Conservation (phyloP, 2,113 vertebrate genomes). For the Otus sunia region DNA sequence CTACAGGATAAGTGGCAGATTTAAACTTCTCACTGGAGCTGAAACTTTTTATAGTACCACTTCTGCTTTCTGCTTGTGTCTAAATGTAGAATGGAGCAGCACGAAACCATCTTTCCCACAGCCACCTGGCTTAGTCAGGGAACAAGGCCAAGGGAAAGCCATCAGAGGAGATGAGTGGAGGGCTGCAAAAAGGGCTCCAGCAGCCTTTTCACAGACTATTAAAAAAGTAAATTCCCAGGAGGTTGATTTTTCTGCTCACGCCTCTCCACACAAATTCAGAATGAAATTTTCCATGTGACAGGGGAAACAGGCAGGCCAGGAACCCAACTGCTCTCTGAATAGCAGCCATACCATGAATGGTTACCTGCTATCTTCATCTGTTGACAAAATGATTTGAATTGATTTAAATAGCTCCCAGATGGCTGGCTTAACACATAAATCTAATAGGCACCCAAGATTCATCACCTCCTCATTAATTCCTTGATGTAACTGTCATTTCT, state of each 20-base stretch:
- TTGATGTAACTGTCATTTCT: background rate
- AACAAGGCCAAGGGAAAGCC: conserved; percentile 16
- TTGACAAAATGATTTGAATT: background rate
- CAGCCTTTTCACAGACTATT: background rate
- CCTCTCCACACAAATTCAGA: background rate
- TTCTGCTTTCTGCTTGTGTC: background rate
- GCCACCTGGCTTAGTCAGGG: conserved; percentile 26
- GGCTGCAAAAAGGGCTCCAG: background rate
- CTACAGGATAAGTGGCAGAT: background rate
- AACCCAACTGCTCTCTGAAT: background rate
- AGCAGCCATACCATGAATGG: background rate
- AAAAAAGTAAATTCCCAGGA: background rate
- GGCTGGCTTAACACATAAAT: background rate
- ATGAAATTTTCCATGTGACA: background rate
- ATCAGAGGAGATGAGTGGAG: background rate
- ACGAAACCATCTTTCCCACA: conserved; percentile 13
- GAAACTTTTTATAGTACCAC: conserved; percentile 33
- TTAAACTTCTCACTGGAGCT: background rate
- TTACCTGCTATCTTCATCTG: background rate
- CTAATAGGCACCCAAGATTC: background rate
- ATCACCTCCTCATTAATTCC: background rate
- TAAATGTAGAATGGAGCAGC: conserved; percentile 22
- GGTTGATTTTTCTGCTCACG: background rate
- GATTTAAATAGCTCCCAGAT: background rate
- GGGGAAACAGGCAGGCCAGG: background rate